Evolutionary conservation across 2,797 vertebrate species (phyloP), one percentile per base, ranked within the genome.

Genomic region (Xenopus petersii): DNA sequence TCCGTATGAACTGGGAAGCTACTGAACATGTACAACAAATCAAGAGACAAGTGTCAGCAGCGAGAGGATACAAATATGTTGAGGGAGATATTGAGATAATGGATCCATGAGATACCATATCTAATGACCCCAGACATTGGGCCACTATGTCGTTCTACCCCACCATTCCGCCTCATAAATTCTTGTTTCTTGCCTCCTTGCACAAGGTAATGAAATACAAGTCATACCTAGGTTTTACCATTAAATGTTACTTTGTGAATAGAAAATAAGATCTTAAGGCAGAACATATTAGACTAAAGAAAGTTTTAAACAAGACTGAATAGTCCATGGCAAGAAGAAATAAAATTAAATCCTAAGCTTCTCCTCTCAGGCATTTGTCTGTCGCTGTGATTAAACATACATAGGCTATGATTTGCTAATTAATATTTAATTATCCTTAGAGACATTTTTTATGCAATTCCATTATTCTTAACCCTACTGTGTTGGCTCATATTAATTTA

Each of bases 181-280:
- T 33, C 64, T 74, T n/a, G 67, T 74, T 74, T 67, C 64, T 51
- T 67, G 51, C 56, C 56, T 61, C 56, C 36, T 16, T 67, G 55
- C 64, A 67, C 56, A 67, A 46, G 51, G 58, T 74, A 67, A 74
- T 61, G 56, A 51, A 21, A 67, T 55, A 67, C 55, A 67, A 74
- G 64, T 26, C 36, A 54, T 67, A 36, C 64, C 26, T 30, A 47
- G 11, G 21, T 11, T 9, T 66, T 67, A n/a, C 11, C 6, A 69
- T 69, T 59, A 21, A 58, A 46, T 59, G 26, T 30, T 42, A 21
- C 55, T 16, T 12, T 48, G 49, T 51, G 64, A 61, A 15, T 36
- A 61, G 72, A 42, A 54, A 73, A 24, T 63, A 4, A 63, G 55
- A 55, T 75, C 17, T 64, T 26, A 17, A 68, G 65, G 47, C 65